Evolutionary conservation across 2,113 vertebrate genomes (phyloP).

Genomic region (Cnemophilus loriae): DNA sequence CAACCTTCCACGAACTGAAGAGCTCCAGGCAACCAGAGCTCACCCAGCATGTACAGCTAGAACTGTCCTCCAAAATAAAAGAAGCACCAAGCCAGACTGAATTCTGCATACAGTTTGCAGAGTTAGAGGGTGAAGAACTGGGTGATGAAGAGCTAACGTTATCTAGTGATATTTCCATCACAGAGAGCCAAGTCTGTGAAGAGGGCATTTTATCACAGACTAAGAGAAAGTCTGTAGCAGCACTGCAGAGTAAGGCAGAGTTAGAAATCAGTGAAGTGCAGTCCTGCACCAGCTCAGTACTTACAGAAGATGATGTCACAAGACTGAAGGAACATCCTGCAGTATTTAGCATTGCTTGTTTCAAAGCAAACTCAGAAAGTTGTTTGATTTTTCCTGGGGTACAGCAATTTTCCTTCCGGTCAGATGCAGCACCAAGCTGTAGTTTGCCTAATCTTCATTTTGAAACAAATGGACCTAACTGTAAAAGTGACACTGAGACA

Average conservation of each 20-base stretch:
- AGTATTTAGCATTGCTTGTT: not conserved
- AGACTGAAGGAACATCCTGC: not conserved
- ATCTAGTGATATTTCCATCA: not conserved
- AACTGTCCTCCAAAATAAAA: not conserved
- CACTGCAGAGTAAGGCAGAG: conserved; percentile 1
- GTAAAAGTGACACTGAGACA: not conserved
- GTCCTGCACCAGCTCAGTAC: not conserved
- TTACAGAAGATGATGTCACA: not conserved
- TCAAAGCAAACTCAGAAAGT: conserved; percentile 63
- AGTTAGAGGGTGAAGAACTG: not conserved
- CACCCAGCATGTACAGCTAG: not conserved
- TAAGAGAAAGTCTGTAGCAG: not conserved
- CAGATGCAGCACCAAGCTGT: conserved; percentile 17
- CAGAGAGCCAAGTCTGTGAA: not conserved
- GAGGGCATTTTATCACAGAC: not conserved
- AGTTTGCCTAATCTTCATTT: conserved; percentile 66
- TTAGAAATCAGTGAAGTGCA: not conserved
- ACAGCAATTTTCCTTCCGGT: not conserved
- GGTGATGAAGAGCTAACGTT: not conserved
- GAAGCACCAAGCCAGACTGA: not conserved
- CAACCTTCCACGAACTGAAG: not conserved
- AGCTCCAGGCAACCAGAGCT: not conserved
- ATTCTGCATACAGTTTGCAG: not conserved
- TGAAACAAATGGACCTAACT: conserved; percentile 2
- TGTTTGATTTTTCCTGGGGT: conserved; percentile 9